Conservation (phyloP, 2,113 vertebrate genomes). For the Otolemur garnettii region DNA sequence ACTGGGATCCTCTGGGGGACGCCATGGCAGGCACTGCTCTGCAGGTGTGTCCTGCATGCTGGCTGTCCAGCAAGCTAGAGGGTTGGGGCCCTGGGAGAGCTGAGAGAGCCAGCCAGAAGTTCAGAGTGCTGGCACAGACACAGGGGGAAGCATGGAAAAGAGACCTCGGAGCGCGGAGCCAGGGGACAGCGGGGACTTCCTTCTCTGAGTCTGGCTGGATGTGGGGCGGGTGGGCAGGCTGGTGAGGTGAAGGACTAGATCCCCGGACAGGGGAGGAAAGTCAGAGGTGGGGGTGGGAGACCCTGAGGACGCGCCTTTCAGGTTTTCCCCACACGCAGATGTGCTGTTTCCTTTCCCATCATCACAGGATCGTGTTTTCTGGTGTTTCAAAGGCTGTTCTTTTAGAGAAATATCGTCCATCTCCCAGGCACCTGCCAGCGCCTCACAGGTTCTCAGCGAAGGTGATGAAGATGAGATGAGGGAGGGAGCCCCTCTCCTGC, state of each 20-base stretch:
- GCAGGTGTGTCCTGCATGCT: rapidly evolving
- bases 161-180: rapidly evolving
- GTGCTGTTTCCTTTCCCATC: background rate
- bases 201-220: no score
- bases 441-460: rapidly evolving
- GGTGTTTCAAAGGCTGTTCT: rapidly evolving
- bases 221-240: no score
- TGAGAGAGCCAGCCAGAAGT: background rate
- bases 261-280: background rate
- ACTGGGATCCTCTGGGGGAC: background rate
- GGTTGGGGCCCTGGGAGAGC: background rate
- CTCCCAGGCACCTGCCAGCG: rapidly evolving
- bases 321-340: rapidly evolving
- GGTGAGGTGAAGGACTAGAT: background rate
- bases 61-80: rapidly evolving
- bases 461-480: no score
- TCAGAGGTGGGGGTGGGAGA: no score
- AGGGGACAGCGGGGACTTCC: background rate
- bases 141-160: rapidly evolving
- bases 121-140: background rate
- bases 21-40: rapidly evolving
- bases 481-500: no score
- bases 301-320: rapidly evolving
- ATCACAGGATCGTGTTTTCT: rapidly evolving
- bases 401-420: rapidly evolving